phyloP scores from a whole-genome alignment of 1,140 invertebrate species.

The Tribolium madens region DNA sequence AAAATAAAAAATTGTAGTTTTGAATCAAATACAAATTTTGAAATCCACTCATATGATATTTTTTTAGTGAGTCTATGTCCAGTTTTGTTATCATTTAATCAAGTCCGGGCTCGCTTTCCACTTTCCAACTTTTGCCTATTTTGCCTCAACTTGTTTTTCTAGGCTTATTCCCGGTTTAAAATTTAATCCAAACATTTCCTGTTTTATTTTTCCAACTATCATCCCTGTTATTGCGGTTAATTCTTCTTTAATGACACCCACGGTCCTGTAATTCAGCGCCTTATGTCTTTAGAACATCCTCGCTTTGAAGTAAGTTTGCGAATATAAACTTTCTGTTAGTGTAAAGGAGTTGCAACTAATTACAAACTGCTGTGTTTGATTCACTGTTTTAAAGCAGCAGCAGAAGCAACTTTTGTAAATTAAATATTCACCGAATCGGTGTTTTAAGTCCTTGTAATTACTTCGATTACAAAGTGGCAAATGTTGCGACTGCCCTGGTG shows the following conservation, averaged over 20 bases:
- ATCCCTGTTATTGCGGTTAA: not conserved
- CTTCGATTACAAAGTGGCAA: not conserved
- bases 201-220: no score
- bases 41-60: no score
- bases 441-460: constrained; percentile 13
- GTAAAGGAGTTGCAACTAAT: constrained; percentile 16
- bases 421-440: constrained; percentile 12
- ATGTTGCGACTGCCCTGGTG: not conserved
- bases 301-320: constrained; percentile 7
- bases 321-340: not conserved
- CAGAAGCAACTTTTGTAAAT: not conserved
- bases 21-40: no score
- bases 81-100: no score
- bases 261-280: not conserved
- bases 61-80: no score
- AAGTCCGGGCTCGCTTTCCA: no score
- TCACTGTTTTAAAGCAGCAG: constrained; percentile 5
- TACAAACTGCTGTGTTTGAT: constrained; percentile 27
- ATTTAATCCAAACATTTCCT: no score
- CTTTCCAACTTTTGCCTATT: no score
- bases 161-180: no score
- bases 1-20: no score
- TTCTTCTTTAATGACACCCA: not conserved
- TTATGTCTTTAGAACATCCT: not conserved
- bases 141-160: no score